Base-by-base conservation (phyloP, 1,140 invertebrate species). In the Teleogryllus occipitalis region DNA sequence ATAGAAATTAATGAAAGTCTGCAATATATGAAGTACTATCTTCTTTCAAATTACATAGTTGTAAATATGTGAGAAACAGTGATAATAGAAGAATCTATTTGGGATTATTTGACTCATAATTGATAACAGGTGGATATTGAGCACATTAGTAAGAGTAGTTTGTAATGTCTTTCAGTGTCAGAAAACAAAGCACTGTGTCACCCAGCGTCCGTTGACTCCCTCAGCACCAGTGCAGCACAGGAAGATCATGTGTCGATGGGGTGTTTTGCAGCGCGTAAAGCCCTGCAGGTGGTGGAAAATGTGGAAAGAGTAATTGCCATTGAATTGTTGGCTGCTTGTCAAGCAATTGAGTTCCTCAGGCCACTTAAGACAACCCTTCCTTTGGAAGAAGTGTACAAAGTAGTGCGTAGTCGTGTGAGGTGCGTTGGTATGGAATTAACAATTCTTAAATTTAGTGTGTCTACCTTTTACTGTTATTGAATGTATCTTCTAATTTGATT, bases 181-280 rank as follows among this genome's bases (percentile, higher is more conserved):
- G 93, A 94, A 85, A 94, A 94, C 84, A 94, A 94, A 84, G 92
- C 92, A 8, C 84, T 93, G 8, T 93, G 92, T 82, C 93, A 94
- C 85, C 93, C 93, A 12, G 88, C 92, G 8, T 92, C 91, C 18
- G 91, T 93, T 12, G 93, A 93, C 84, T 92, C 90, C 46, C 84
- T 94, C 77, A 90, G 91, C 77, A 94, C 93, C 0, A 92, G 91
- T 83, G 93, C 91, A 18, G 92, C 91, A 47, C 92, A 91, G n/a
- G 93, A 94, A 85, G 93, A 94, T 85, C 93, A 94, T 84, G 93
- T 94, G 48, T 91, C 90, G 0, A 94, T 94, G 93, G 93, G 93
- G 47, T 92, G 91, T 8, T 94, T 91, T 84, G 85, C 92, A 0
- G 93, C 93, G 0, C 84, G 93, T 77, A 94, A 94, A 85, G 89